A percentile compares a stretch with the other conserved stretches of the same genome.
These are phyloP conservation scores for Microplitis demolitor DNA, from an alignment of 1,140 invertebrate species.

Conservation along the genomic window DNA sequence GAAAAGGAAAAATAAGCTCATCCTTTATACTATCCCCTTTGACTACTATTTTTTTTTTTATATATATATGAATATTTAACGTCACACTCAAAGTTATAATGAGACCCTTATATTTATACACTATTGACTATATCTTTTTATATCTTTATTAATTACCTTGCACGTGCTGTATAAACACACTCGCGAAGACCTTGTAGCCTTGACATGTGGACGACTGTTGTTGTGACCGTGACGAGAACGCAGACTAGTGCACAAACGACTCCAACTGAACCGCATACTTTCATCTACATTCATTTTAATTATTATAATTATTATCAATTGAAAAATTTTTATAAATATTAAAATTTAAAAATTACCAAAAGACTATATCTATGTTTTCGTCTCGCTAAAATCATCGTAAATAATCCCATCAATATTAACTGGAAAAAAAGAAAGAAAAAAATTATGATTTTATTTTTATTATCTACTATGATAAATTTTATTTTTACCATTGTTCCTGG, in stretches of 20 bases:
- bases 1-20: constrained; percentile 6
- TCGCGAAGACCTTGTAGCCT: constrained; percentile 83
- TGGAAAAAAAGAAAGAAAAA: constrained; percentile 51
- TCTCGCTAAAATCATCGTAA: constrained; percentile 82
- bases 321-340: not conserved
- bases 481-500: constrained; percentile 77
- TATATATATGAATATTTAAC: not conserved
- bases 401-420: constrained; percentile 83
- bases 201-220: constrained; percentile 92
- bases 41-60: not conserved
- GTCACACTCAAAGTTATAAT: not conserved
- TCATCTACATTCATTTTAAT: constrained; percentile 68
- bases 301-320: constrained; percentile 3
- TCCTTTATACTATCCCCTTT: not conserved
- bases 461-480: not conserved
- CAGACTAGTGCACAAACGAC: constrained; percentile 83
- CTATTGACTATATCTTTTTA: constrained; percentile 15
- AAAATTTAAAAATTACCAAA: constrained; percentile 65
- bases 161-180: constrained; percentile 76
- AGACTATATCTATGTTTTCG: constrained; percentile 84
- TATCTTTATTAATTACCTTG: constrained; percentile 44
- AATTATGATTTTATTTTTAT: not conserved
- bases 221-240: constrained; percentile 87
- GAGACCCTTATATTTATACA: constrained; percentile 10
- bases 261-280: constrained; percentile 82